Conservation (phyloP, 2,797 vertebrate species). For the Tympanoctomys barrerae region DNA sequence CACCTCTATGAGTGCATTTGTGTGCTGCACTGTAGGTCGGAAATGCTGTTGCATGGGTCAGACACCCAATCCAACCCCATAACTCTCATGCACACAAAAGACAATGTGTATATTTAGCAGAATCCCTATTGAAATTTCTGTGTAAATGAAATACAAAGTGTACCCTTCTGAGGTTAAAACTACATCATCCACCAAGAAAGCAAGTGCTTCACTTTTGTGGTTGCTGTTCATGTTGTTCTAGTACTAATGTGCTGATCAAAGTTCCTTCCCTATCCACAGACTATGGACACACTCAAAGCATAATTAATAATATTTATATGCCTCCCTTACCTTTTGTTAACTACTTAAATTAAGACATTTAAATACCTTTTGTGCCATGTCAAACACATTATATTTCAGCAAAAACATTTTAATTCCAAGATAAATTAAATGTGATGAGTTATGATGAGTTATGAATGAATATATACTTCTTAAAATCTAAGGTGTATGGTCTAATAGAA, state of each 20-base stretch:
- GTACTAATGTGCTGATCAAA: not conserved
- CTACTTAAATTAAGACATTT: not conserved
- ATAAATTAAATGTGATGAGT: not conserved
- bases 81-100: not conserved
- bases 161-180: not conserved
- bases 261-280: not conserved
- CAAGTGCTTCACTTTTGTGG: not conserved
- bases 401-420: not conserved
- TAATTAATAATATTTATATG: not conserved
- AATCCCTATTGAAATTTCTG: not conserved
- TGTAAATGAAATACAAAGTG: not conserved
- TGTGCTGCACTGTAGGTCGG: not conserved
- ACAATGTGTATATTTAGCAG: not conserved
- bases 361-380: not conserved
- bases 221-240: not conserved
- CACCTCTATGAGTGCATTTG: not conserved
- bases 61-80: not conserved
- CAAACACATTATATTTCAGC: not conserved
- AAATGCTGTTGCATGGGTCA: not conserved
- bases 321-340: not conserved
- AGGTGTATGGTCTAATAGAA: not conserved
- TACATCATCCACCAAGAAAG: not conserved
- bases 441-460: not conserved
- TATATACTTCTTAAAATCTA: not conserved
- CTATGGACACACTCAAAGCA: not conserved